These are phyloP conservation scores for Astur gentilis DNA, from an alignment of 2,113 vertebrate species.

Conservation along the genomic window DNA sequence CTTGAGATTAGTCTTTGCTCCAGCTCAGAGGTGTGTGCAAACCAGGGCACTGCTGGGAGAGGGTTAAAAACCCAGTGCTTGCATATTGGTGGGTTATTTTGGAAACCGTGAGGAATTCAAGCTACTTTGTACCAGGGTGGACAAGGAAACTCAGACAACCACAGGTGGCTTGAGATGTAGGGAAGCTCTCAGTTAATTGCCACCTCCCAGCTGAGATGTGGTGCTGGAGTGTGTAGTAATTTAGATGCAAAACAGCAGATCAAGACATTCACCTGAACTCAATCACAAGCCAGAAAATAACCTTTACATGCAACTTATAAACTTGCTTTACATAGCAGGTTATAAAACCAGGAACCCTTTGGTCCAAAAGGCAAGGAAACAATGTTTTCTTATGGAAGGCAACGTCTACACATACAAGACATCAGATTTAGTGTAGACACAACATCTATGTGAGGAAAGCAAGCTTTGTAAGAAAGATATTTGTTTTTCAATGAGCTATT, in stretches of 20 bases:
- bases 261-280: neutral
- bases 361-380: neutral
- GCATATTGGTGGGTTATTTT: too few relatives aligned
- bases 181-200: too few relatives aligned
- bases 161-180: too few relatives aligned
- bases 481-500: neutral
- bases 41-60: too few relatives aligned
- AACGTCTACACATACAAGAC: neutral
- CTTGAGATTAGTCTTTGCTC: too few relatives aligned
- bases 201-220: neutral
- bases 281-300: neutral
- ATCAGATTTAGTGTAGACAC: neutral
- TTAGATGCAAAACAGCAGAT: constrained; percentile 2
- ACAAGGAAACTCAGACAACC: too few relatives aligned
- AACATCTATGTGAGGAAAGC: neutral
- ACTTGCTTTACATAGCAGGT: neutral
- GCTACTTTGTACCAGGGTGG: too few relatives aligned
- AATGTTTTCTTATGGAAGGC: neutral
- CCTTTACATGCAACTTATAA: neutral
- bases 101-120: too few relatives aligned
- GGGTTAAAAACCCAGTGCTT: too few relatives aligned
- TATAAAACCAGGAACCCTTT: neutral
- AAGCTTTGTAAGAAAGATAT: neutral
- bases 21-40: too few relatives aligned
- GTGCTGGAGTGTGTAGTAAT: neutral